Evolutionary conservation across 2,113 vertebrate species (phyloP), one percentile per base, ranked within the genome.

Genomic region (Thamnaconus septentrionalis): DNA sequence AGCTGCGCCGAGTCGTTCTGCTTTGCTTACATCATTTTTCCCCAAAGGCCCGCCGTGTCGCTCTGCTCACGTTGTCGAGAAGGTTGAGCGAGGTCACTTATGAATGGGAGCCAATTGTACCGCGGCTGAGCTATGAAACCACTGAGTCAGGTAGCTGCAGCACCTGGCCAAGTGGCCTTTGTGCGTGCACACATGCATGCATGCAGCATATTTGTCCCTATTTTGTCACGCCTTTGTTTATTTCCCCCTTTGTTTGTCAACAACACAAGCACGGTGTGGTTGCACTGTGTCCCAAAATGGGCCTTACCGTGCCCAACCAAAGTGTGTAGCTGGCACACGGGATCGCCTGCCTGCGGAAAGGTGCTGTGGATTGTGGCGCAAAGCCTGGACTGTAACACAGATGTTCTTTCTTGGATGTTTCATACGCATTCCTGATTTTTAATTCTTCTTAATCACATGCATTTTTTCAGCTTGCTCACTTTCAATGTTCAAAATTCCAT

Each of bases 121-220:
- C 63, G 65, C 64, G 18, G 18, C 12, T 41, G 47, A 53, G 6
- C 65, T 59, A 18, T 1, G 50, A 84, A 79, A 84, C 50, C 58
- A 78, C 66, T 76, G 81, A 87, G 71, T 86, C 81, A 82, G 82
- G 66, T 69, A 70, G 76, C 67, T 62, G 60, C 57, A 69, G 61
- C 54, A 70, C 64, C 69, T 65, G 55, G 56, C n/a, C 41, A 41
- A 53, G 61, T 48, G 61, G 60, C 66, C 59, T 67, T 69, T 75
- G 40, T 48, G n/a, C 52, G 18, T 56, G 46, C 44, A 8, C 57
- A 56, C 56, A 31, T 5, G 11, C 7, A 8, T 60, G 50, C 5
- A 51, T 65, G 47, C 51, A 53, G 50, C 31, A 56, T 56, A 48
- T 61, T 58, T 68, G 39, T 71, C 44, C 44, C 44, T 49, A 31